phyloP scores from a whole-genome alignment of 2,888 invertebrate genomes.

The Acrobasis consociella region DNA sequence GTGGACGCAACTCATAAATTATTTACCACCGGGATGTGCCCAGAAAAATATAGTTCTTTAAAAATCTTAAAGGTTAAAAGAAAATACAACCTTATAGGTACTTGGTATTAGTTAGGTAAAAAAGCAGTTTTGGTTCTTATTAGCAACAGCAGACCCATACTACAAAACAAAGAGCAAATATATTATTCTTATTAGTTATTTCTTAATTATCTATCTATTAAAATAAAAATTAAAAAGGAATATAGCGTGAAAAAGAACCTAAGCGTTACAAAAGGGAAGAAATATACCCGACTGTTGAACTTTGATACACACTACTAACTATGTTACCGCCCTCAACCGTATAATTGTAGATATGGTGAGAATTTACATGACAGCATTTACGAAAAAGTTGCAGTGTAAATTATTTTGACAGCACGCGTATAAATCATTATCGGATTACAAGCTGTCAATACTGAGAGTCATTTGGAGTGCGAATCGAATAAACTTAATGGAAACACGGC shows the following conservation, averaged over 20 bases:
- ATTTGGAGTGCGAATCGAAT: slow-evolving; percentile 64
- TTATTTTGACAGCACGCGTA: slow-evolving; percentile 46
- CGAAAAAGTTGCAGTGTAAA: slow-evolving; percentile 28
- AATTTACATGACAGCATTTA: slow-evolving; percentile 30
- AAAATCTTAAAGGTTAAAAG: neutral
- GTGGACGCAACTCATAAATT: slow-evolving; percentile 10
- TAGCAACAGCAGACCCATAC: no score
- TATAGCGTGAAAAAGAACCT: no score
- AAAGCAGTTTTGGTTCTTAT: no score
- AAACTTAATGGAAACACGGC: slow-evolving; percentile 71
- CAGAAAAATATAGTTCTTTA: neutral
- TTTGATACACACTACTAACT: neutral
- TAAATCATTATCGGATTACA: slow-evolving; percentile 63
- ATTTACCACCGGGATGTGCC: slow-evolving; percentile 16
- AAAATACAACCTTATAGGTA: no score
- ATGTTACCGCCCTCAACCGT: neutral
- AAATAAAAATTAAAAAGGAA: no score
- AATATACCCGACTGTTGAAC: neutral
- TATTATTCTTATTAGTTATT: no score
- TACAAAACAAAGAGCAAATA: no score
- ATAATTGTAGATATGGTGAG: neutral
- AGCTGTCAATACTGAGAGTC: slow-evolving; percentile 62
- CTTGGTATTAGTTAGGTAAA: no score
- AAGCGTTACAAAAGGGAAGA: no score
- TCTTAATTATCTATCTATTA: no score